Evolutionary conservation across 2,888 invertebrate species (phyloP).

Genomic region (Aelia acuminata): DNA sequence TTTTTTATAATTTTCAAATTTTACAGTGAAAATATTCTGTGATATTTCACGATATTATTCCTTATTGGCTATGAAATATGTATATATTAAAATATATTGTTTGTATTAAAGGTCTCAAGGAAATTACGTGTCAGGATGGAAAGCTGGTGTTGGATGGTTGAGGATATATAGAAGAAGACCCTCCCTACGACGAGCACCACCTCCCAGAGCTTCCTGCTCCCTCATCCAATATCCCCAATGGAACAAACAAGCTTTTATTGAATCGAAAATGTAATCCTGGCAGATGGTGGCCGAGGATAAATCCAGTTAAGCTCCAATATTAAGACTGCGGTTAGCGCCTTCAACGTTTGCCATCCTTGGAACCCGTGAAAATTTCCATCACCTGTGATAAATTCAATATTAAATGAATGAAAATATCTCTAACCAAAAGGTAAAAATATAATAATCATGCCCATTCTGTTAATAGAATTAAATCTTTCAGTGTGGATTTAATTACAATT

Average conservation of each 20-base stretch:
- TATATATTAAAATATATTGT: not conserved
- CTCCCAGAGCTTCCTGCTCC: too few species aligned
- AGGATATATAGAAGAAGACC: not conserved
- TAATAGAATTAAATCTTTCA: too few species aligned
- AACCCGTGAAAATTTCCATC: too few species aligned
- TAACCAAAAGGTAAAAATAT: too few species aligned
- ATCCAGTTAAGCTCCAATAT: not conserved
- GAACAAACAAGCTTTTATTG: slow-evolving; percentile 40
- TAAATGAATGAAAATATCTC: too few species aligned
- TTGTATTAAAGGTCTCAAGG: not conserved
- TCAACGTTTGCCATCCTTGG: not conserved
- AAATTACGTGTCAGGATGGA: not conserved
- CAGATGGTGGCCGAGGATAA: slow-evolving; percentile 10
- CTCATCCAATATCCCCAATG: not conserved
- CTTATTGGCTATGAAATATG: too few species aligned
- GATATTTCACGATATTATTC: too few species aligned
- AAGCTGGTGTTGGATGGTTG: not conserved
- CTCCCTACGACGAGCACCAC: not conserved
- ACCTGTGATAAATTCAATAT: too few species aligned
- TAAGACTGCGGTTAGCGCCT: not conserved
- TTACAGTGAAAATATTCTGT: too few species aligned
- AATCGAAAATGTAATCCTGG: slow-evolving; percentile 35
- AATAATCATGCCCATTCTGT: too few species aligned
- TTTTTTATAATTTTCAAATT: too few species aligned
- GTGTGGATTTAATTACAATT: too few species aligned